These are phyloP conservation scores for Hypena proboscidalis DNA, from an alignment of 2,888 invertebrate species.

Conservation along the genomic window DNA sequence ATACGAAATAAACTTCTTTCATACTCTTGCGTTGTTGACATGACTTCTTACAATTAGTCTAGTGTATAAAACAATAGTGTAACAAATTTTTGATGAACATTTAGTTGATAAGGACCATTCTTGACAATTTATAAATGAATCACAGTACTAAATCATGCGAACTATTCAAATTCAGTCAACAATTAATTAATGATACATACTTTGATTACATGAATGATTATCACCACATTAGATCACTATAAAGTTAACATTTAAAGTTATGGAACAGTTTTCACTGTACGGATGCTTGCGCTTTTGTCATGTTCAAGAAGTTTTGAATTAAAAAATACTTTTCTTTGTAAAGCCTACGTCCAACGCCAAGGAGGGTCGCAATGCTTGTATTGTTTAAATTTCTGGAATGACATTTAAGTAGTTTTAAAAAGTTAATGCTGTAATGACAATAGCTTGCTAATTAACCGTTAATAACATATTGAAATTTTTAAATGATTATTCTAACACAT, in stretches of 20 bases:
- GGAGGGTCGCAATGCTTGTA: constrained; percentile 47
- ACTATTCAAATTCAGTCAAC: constrained; percentile 15
- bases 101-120: no score
- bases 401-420: constrained; percentile 8
- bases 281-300: not conserved
- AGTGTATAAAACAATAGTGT: no score
- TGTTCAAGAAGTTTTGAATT: constrained; percentile 10
- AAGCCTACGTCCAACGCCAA: constrained; percentile 67
- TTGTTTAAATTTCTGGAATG: constrained; percentile 31
- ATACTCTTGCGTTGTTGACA: no score
- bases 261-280: not conserved
- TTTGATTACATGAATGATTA: constrained; percentile 20
- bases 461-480: constrained; percentile 6
- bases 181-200: constrained; percentile 17
- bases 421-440: not conserved
- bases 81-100: no score
- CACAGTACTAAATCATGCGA: constrained; percentile 11
- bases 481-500: constrained; percentile 43
- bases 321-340: constrained; percentile 51
- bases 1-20: no score
- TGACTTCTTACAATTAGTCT: no score
- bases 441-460: constrained; percentile 7
- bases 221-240: no score
- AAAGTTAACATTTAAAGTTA: not conserved
- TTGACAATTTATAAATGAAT: no score